A percentile compares a stretch with the other conserved stretches of the same genome.
Conservation (phyloP, 1,140 invertebrate species). For the Heliconius hewitsoni region DNA sequence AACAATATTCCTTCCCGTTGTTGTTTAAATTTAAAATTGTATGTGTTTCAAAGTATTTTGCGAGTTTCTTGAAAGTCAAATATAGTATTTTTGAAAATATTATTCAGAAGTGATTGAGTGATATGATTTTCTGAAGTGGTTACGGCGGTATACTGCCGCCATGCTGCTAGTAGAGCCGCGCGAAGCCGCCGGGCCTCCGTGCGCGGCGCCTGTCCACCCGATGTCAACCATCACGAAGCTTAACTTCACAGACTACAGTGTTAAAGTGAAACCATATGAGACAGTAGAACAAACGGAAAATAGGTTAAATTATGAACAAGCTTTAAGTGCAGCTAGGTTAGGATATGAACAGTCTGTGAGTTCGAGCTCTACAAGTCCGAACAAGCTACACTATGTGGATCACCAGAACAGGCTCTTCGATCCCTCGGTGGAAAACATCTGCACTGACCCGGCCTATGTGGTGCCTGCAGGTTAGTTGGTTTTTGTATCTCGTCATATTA, state of each 20-base stretch:
- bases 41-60: background rate
- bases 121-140: constrained; percentile 56
- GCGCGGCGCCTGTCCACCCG: constrained; percentile 72
- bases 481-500: constrained; percentile 13
- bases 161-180: constrained; percentile 79
- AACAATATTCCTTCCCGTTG: background rate
- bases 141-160: constrained; percentile 51
- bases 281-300: constrained; percentile 58
- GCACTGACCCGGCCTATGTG: constrained; percentile 62
- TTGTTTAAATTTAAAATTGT: background rate
- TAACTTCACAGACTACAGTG: constrained; percentile 75
- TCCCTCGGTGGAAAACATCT: constrained; percentile 61
- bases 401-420: constrained; percentile 69
- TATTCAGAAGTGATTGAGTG: constrained; percentile 37
- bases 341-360: constrained; percentile 67
- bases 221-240: constrained; percentile 74
- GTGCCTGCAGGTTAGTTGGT: constrained; percentile 61
- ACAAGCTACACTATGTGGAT: constrained; percentile 66
- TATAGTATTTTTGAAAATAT: background rate
- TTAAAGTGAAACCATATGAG: constrained; percentile 69
- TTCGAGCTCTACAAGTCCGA: constrained; percentile 38
- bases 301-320: constrained; percentile 67
- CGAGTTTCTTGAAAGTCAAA: background rate
- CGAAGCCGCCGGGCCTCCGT: constrained; percentile 78
- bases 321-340: constrained; percentile 61